Evolutionary conservation across 30 jellyfish, hydroid and myxozoan genomes (phyloP).

Genomic region (Rhopilema esculentum): DNA sequence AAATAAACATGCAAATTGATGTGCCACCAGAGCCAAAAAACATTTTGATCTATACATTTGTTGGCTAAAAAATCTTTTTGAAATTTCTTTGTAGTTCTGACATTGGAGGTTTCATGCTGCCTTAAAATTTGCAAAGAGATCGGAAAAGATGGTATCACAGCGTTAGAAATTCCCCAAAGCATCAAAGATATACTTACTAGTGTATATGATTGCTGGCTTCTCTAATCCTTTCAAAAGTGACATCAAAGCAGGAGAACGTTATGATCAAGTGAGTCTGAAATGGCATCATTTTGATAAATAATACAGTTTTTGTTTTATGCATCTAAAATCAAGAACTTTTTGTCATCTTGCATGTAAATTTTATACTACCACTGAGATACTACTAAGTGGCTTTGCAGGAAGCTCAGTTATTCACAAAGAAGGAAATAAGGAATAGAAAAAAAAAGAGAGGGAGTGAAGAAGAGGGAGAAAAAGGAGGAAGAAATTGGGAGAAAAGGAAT

Average conservation of each 20-base stretch:
- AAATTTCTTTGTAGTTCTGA: constrained; percentile 13
- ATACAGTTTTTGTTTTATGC: too few species aligned
- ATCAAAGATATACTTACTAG: constrained; percentile 8
- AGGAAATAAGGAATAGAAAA: too few species aligned
- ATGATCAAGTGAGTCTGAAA: too few species aligned
- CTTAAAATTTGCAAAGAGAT: constrained; percentile 34
- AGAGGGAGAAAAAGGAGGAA: too few species aligned
- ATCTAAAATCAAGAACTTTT: too few species aligned
- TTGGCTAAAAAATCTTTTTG: background rate
- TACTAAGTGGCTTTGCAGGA: too few species aligned
- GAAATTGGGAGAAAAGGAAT: too few species aligned
- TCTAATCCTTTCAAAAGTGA: background rate
- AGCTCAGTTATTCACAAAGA: too few species aligned
- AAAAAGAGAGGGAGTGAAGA: too few species aligned
- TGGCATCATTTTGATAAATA: background rate
- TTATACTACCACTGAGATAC: too few species aligned
- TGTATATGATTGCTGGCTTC: constrained; percentile 29
- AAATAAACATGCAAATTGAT: background rate
- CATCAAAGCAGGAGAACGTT: background rate
- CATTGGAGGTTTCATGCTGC: constrained; percentile 58
- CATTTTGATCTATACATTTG: background rate
- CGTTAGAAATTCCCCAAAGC: constrained; percentile 18
- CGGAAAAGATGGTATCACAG: background rate
- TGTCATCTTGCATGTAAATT: too few species aligned
- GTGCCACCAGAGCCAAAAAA: background rate